Conservation (phyloP, 2,888 invertebrate genomes). For the Hypomecis atomaria region DNA sequence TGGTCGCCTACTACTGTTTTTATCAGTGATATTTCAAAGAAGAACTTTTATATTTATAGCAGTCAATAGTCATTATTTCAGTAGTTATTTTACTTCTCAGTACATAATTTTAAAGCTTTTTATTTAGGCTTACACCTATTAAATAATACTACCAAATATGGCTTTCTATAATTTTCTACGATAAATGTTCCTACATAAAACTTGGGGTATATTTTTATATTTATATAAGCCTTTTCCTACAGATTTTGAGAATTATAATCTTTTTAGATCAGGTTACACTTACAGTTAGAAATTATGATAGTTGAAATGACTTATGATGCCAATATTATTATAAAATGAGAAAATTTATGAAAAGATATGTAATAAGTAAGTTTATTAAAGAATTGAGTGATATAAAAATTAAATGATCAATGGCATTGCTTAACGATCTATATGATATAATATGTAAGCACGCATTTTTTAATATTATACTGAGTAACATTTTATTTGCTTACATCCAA, state of each 20-base stretch:
- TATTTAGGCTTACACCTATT: slow-evolving; percentile 29
- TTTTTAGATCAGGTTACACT: not conserved
- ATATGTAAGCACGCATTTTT: too few relatives aligned
- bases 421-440: too few relatives aligned
- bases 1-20: slow-evolving; percentile 1
- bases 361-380: too few relatives aligned
- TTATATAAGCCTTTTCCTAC: slow-evolving; percentile 6
- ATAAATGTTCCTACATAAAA: slow-evolving; percentile 30
- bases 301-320: not conserved
- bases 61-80: too few relatives aligned
- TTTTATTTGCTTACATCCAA: not conserved
- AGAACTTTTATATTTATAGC: too few relatives aligned
- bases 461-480: not conserved
- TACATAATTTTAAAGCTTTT: slow-evolving; percentile 33
- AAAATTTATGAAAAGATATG: too few relatives aligned
- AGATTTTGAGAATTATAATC: slow-evolving; percentile 6
- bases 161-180: slow-evolving; percentile 27
- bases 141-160: slow-evolving; percentile 27
- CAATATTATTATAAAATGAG: too few relatives aligned
- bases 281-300: not conserved
- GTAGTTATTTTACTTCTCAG: not conserved
- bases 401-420: too few relatives aligned
- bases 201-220: slow-evolving; percentile 30
- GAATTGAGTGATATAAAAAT: too few relatives aligned
- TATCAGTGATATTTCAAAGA: too few relatives aligned